Conservation (phyloP, 2,797 vertebrate species). For the Helarctos malayanus region DNA sequence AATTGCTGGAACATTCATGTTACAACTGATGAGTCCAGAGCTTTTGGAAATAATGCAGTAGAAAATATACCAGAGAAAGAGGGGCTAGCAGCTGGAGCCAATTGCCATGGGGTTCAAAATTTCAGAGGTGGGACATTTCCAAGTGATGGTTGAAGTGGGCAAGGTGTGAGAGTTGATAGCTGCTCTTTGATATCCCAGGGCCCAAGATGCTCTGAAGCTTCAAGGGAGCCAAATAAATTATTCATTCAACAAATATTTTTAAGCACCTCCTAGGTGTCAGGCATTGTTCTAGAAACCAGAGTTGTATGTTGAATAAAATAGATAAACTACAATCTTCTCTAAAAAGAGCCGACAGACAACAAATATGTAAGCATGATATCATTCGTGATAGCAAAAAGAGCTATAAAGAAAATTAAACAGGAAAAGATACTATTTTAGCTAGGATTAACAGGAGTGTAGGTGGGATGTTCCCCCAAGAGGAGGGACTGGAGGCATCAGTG, state of each 20-base stretch:
- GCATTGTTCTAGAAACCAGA: conserved; percentile 48
- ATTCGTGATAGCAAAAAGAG: background rate
- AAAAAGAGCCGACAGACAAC: background rate
- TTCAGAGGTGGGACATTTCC: conserved; percentile 24
- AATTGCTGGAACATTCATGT: background rate
- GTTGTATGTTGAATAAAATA: conserved; percentile 14
- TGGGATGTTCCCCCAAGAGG: background rate
- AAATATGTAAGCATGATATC: conserved; percentile 27
- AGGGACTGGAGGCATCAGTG: background rate
- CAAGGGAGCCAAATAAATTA: conserved; percentile 28
- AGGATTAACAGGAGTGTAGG: background rate
- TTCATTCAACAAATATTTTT: conserved; percentile 52
- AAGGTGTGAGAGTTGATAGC: background rate
- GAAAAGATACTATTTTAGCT: background rate
- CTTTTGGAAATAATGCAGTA: background rate
- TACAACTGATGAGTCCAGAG: background rate
- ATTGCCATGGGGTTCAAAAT: background rate
- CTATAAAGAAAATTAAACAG: conserved; percentile 45
- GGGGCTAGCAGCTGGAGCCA: background rate
- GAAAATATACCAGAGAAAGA: background rate
- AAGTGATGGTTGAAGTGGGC: background rate
- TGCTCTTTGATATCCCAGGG: conserved; percentile 6
- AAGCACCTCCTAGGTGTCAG: conserved; percentile 50
- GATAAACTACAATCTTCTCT: background rate
- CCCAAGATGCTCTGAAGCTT: background rate